phyloP scores from a whole-genome alignment of 2,888 invertebrate genomes.

The Lasioglossum zephyrum region DNA sequence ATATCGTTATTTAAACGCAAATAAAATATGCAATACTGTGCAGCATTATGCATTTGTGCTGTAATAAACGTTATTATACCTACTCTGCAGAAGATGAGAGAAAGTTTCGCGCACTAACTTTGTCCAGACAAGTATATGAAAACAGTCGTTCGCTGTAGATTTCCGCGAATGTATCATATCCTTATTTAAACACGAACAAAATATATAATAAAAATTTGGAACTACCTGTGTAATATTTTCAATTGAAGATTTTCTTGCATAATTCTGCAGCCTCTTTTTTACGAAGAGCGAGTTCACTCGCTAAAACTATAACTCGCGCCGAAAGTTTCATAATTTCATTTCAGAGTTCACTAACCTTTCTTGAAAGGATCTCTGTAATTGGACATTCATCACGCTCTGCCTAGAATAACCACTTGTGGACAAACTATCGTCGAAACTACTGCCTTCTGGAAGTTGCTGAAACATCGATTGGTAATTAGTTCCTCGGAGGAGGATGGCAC shows the following conservation, averaged over 20 bases:
- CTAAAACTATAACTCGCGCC: neutral
- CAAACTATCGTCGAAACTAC: neutral
- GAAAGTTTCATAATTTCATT: neutral
- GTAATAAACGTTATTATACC: neutral
- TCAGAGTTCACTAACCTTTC: neutral
- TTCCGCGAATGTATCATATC: no score
- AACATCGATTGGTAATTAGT: conserved; percentile 49
- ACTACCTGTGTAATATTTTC: neutral
- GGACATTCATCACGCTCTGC: neutral
- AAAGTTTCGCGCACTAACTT: neutral
- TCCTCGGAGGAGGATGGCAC: neutral
- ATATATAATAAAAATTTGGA: neutral
- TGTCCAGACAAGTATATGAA: no score
- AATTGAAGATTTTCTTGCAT: neutral
- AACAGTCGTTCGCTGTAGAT: no score
- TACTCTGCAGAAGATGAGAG: neutral
- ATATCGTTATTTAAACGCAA: no score
- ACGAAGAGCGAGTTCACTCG: no score
- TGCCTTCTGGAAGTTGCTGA: conserved; percentile 22
- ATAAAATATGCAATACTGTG: no score
- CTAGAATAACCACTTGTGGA: conserved; percentile 5
- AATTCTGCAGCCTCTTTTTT: neutral
- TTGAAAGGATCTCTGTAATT: neutral
- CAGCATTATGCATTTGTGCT: no score
- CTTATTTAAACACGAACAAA: no score